Conservation (phyloP, 1,140 invertebrate genomes). For the Drosophila kanapiae region DNA sequence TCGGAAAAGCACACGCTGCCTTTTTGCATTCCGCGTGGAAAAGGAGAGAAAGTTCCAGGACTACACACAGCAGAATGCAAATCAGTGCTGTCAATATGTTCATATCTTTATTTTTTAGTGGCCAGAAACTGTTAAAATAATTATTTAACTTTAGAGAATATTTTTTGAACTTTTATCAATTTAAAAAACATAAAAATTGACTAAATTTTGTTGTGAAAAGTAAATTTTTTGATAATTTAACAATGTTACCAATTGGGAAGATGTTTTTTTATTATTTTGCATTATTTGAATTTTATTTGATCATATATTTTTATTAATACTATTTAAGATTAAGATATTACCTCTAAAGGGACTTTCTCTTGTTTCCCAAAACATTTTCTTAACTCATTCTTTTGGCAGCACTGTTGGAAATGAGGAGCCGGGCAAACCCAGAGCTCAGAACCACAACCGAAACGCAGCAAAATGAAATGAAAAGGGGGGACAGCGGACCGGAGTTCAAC, state of each 20-base stretch:
- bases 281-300: no score
- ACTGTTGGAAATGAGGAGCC: slow-evolving; percentile 5
- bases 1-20: slow-evolving; percentile 44
- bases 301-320: neutral
- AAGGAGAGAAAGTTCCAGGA: slow-evolving; percentile 18
- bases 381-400: neutral
- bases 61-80: slow-evolving; percentile 13
- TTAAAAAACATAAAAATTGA: no score
- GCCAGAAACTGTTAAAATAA: no score
- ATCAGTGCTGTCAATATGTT: slow-evolving; percentile 7
- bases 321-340: neutral
- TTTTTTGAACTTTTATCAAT: no score
- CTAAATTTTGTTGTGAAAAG: no score
- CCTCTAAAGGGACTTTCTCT: neutral
- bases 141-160: neutral
- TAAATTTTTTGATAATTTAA: no score
- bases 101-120: no score
- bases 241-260: no score
- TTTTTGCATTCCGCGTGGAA: slow-evolving; percentile 74
- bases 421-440: slow-evolving; percentile 16
- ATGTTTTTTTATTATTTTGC: no score
- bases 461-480: slow-evolving; percentile 36
- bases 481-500: slow-evolving; percentile 21
- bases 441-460: slow-evolving; percentile 46
- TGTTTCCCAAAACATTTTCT: neutral